Evolutionary conservation across 2,797 vertebrate genomes (phyloP).

Genomic region (Scyliorhinus canicula): DNA sequence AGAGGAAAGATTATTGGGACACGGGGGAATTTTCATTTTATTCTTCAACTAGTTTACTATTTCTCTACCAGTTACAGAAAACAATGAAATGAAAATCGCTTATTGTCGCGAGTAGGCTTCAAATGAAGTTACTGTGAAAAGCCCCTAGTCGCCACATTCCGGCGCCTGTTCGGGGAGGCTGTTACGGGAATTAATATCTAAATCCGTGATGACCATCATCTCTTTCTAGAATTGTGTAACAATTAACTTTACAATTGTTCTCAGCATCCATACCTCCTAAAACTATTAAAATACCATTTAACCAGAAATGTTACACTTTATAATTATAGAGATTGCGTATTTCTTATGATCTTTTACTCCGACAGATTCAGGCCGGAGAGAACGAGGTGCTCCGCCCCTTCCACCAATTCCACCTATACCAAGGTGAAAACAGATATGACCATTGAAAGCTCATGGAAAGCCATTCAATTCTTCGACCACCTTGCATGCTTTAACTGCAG

Average conservation of each 20-base stretch:
- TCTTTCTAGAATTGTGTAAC: not conserved
- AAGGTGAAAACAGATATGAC: slow-evolving; percentile 60
- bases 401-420: slow-evolving; percentile 69
- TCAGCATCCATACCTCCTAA: not conserved
- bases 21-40: not conserved
- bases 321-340: not conserved
- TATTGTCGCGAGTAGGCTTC: no score
- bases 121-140: no score
- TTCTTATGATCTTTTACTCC: slow-evolving; percentile 39
- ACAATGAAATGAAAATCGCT: no score
- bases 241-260: not conserved
- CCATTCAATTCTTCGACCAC: slow-evolving; percentile 43
- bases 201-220: not conserved
- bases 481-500: slow-evolving; percentile 43
- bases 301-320: not conserved
- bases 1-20: not conserved
- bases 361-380: slow-evolving; percentile 63
- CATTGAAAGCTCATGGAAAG: slow-evolving; percentile 37
- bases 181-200: not conserved
- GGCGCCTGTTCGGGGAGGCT: no score
- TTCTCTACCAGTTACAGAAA: not conserved
- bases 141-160: no score
- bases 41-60: not conserved
- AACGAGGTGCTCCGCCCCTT: slow-evolving; percentile 72
- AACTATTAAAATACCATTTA: not conserved